A percentile compares a stretch with the other conserved stretches of the same genome.
Evolutionary conservation across 2,113 vertebrate genomes (phyloP).

Genomic region (Callionymus lyra): DNA sequence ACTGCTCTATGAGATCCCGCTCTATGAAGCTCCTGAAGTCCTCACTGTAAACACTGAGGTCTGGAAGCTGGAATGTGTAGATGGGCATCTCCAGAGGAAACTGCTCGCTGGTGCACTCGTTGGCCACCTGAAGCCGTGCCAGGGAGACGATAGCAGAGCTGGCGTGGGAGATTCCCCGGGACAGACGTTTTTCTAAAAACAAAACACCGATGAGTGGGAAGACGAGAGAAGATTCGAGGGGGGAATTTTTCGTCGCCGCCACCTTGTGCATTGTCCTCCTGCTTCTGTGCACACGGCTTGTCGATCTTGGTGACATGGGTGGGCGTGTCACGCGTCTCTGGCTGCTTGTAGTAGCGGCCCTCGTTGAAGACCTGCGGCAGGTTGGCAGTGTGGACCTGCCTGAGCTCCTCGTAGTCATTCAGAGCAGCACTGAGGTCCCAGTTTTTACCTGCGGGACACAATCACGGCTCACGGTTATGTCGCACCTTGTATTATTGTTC

Average conservation of each 20-base stretch:
- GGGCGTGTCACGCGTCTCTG: conserved; percentile 64
- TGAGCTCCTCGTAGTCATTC: conserved; percentile 91
- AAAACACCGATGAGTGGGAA: background rate
- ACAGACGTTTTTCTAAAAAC: conserved; percentile 85
- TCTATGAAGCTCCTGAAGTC: conserved; percentile 96
- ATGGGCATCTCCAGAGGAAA: conserved; percentile 97
- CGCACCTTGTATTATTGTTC: no score
- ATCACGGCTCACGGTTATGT: no score
- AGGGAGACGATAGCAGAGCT: conserved; percentile 97
- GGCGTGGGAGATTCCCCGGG: conserved; percentile 96
- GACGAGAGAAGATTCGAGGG: background rate
- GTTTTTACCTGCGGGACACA: conserved; percentile 80
- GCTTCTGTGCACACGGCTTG: conserved; percentile 72
- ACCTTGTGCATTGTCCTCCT: conserved; percentile 77
- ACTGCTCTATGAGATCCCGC: conserved; percentile 92
- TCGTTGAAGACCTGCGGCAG: conserved; percentile 91
- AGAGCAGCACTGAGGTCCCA: conserved; percentile 96
- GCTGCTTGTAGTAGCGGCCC: conserved; percentile 78
- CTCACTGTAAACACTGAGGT: conserved; percentile 96
- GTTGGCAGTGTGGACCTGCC: conserved; percentile 90
- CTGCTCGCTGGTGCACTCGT: conserved; percentile 86
- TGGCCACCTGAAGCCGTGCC: conserved; percentile 89
- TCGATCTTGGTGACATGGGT: conserved; percentile 69
- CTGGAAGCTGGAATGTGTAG: conserved; percentile 97
- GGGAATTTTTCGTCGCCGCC: background rate